A percentile compares a stretch with the other conserved stretches of the same genome.
phyloP scores from a whole-genome alignment of 2,797 vertebrate species.

The Graptemys geographica region DNA sequence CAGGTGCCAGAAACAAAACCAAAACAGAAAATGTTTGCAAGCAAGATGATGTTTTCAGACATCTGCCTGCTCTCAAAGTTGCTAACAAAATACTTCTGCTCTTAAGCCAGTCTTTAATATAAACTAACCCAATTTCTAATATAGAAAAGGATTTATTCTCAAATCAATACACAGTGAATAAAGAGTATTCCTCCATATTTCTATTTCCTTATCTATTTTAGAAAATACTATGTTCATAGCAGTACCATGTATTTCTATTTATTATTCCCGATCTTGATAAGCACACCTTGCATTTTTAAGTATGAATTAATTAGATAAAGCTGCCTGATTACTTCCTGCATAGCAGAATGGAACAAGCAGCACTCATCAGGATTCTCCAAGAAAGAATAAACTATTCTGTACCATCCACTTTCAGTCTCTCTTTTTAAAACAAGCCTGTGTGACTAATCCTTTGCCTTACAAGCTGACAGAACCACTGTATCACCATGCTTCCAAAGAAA shows the following conservation, averaged over 20 bases:
- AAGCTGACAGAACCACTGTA: constrained; percentile 35
- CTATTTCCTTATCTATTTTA: neutral
- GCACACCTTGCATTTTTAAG: neutral
- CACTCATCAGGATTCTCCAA: neutral
- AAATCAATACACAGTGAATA: neutral
- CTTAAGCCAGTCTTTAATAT: neutral
- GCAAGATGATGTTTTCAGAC: neutral
- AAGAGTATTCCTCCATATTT: neutral
- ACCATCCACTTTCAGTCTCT: neutral
- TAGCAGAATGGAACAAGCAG: neutral
- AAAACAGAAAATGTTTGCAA: neutral
- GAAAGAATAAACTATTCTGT: neutral
- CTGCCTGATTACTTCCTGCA: neutral
- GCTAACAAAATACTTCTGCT: neutral
- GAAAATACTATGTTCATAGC: neutral
- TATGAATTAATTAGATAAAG: neutral
- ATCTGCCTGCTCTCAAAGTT: neutral
- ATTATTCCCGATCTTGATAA: neutral
- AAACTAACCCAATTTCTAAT: neutral
- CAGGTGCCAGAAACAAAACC: neutral
- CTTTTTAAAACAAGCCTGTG: constrained; percentile 44
- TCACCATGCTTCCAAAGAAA: constrained; percentile 21
- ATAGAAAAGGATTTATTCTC: neutral
- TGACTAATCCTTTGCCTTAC: constrained; percentile 57
- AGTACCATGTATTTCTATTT: neutral